Conservation (phyloP, 2,113 vertebrate genomes). For the Chaetorhynchus papuensis region DNA sequence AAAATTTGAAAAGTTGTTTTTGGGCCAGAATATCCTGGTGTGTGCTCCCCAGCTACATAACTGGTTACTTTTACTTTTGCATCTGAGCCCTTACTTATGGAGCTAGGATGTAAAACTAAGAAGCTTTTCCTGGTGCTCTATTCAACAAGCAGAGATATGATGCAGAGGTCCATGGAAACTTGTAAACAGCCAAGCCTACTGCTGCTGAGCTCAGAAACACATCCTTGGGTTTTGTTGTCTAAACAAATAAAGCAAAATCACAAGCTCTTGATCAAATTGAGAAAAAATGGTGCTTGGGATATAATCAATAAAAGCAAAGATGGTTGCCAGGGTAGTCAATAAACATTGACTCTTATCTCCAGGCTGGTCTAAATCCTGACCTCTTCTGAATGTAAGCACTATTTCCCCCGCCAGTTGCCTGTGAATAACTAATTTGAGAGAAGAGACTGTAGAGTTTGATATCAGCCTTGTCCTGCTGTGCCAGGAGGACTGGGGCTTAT, state of each 20-base stretch:
- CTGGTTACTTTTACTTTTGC: neutral
- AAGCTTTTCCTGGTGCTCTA: neutral
- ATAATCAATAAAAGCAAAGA: neutral
- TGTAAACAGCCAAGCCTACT: neutral
- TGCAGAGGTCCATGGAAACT: neutral
- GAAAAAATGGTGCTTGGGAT: neutral
- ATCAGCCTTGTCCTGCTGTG: neutral
- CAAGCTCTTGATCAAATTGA: neutral
- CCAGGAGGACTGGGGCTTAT: neutral
- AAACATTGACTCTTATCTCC: neutral
- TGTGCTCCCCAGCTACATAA: fast-evolving
- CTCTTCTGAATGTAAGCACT: neutral
- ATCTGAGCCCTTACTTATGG: neutral
- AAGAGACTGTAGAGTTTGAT: neutral
- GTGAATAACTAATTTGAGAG: neutral
- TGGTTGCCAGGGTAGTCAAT: neutral
- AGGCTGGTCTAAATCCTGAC: neutral
- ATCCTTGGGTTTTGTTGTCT: neutral
- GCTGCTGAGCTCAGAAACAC: neutral
- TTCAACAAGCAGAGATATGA: neutral
- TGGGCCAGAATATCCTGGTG: neutral
- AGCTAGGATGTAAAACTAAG: neutral
- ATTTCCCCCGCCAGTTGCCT: fast-evolving
- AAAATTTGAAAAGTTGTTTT: neutral
- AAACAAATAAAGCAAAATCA: neutral